Evolutionary conservation across 2,113 vertebrate genomes (phyloP).

Genomic region (Uria lomvia): DNA sequence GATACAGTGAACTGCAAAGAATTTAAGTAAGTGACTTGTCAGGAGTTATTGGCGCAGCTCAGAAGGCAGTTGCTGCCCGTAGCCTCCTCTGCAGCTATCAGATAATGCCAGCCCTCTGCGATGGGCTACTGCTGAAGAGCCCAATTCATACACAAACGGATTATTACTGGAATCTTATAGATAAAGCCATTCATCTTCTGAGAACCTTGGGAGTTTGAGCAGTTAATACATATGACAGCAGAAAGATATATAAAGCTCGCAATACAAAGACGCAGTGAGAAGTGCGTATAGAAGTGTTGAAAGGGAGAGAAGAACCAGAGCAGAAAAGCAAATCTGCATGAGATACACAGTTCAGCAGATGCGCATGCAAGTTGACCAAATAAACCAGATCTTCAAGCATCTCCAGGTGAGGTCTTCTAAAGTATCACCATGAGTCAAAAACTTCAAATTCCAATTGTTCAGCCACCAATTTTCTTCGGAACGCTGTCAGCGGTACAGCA

Average conservation of each 20-base stretch:
- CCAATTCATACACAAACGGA: slow-evolving; percentile 17
- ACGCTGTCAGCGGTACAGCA: accelerated
- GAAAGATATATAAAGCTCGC: background rate
- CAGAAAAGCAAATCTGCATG: background rate
- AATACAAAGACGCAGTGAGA: background rate
- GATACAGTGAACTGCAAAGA: background rate
- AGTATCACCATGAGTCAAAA: background rate
- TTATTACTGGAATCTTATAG: slow-evolving; percentile 42
- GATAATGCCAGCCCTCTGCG: background rate
- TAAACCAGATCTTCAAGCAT: background rate
- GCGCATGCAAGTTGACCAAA: background rate
- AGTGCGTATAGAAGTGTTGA: background rate
- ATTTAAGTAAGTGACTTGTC: background rate
- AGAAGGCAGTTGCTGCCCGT: background rate
- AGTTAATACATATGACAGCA: slow-evolving; percentile 15
- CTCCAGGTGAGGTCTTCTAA: background rate
- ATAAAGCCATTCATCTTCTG: slow-evolving; percentile 36
- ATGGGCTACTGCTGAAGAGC: background rate
- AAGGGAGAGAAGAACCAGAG: background rate
- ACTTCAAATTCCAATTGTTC: background rate
- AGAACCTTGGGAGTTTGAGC: background rate
- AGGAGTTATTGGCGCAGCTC: background rate
- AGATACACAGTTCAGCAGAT: background rate
- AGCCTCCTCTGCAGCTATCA: background rate
- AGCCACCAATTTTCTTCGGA: background rate